Percentiles rank a stretch among this genome's conserved stretches.
Evolutionary conservation across 2,113 vertebrate species (phyloP).

Genomic region (Gallinago jamesoni): DNA sequence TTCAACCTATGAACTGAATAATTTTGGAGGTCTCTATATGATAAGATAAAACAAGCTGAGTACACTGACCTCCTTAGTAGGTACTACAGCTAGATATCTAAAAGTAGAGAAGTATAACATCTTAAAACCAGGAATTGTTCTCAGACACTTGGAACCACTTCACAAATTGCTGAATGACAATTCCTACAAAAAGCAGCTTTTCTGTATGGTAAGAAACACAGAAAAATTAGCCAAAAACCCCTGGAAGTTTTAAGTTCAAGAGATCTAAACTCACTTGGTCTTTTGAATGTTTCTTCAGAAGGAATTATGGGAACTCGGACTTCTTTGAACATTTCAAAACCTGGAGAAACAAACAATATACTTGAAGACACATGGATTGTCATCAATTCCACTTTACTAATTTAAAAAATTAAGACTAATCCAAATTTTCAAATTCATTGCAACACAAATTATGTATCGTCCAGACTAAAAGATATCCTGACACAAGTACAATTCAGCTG

Average conservation of each 20-base stretch:
- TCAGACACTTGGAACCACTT: background rate
- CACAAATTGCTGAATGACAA: background rate
- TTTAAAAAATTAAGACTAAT: background rate
- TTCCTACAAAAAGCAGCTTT: background rate
- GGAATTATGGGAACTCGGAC: background rate
- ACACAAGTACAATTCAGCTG: background rate
- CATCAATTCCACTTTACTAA: background rate
- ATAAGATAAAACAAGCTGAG: background rate
- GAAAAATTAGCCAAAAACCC: background rate
- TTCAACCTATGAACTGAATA: background rate
- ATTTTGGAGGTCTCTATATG: background rate
- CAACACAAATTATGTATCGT: background rate
- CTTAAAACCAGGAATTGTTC: background rate
- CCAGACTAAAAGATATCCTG: background rate
- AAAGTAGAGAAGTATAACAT: background rate
- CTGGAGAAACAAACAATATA: background rate
- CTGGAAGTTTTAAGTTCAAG: background rate
- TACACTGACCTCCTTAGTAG: background rate
- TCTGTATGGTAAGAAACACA: background rate
- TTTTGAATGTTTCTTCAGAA: slow-evolving; percentile 11
- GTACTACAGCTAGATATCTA: background rate
- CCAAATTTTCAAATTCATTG: background rate
- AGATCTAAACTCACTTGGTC: slow-evolving; percentile 48
- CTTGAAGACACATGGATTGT: background rate
- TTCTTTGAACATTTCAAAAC: slow-evolving; percentile 1